Evolutionary conservation across 2,888 invertebrate genomes (phyloP).

Genomic region (Schizaphis graminum): DNA sequence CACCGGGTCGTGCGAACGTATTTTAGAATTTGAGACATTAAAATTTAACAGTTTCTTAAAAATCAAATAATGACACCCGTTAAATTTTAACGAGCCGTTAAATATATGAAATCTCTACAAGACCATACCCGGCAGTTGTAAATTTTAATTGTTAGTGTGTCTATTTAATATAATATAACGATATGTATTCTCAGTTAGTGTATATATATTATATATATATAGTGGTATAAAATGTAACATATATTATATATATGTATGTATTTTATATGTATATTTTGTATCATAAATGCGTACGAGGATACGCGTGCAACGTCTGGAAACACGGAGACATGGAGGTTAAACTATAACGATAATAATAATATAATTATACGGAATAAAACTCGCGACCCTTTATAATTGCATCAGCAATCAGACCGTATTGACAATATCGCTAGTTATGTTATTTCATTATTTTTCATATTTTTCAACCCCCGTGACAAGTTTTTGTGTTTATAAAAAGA

Average conservation of each 20-base stretch:
- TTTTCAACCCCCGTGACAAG: neutral
- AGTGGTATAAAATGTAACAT: neutral
- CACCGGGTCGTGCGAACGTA: neutral
- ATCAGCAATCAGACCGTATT: conserved; percentile 37
- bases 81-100: neutral
- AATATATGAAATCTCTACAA: neutral
- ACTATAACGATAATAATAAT: conserved; percentile 3
- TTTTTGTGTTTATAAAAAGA: conserved; percentile 26
- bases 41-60: neutral
- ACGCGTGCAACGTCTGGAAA: neutral
- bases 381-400: conserved; percentile 38
- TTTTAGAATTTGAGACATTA: neutral
- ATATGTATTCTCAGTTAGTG: neutral
- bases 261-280: neutral
- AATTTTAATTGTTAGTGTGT: neutral
- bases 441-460: conserved; percentile 17
- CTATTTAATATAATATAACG: neutral
- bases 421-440: conserved; percentile 10
- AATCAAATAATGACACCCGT: neutral
- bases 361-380: neutral
- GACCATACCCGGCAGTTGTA: neutral
- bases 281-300: neutral
- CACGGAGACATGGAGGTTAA: neutral
- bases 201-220: too few species aligned
- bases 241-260: neutral